Evolutionary conservation across 2,888 invertebrate species (phyloP).

Genomic region (Cotesia congregata): DNA sequence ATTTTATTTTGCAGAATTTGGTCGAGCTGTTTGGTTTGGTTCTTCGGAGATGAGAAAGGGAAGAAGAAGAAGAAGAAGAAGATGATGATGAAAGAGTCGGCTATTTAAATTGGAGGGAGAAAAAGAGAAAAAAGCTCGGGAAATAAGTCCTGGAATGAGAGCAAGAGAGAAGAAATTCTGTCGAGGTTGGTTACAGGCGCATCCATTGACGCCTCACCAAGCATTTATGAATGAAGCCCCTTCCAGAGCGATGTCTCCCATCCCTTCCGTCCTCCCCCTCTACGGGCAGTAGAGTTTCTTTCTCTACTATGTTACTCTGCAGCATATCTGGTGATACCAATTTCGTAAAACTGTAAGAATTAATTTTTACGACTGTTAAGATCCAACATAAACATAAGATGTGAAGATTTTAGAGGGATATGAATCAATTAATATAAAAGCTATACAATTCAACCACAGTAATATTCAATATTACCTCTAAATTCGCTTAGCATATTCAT

Average conservation of each 20-base stretch:
- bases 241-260: conserved; percentile 43
- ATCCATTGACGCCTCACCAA: conserved; percentile 67
- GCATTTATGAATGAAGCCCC: conserved; percentile 66
- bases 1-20: not conserved
- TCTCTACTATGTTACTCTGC: conserved; percentile 34
- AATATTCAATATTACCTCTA: no score
- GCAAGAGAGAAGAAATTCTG: conserved; percentile 35
- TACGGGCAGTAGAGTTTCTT: conserved; percentile 7
- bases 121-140: conserved; percentile 35
- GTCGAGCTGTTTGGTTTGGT: conserved; percentile 6
- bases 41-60: conserved; percentile 17
- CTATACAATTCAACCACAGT: no score
- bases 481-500: no score
- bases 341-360: not conserved
- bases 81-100: conserved; percentile 14
- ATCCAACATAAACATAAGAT: no score
- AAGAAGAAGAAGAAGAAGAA: not conserved
- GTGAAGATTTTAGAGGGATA: no score
- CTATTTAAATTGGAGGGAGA: conserved; percentile 18
- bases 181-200: conserved; percentile 55
- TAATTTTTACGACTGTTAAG: not conserved
- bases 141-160: conserved; percentile 11
- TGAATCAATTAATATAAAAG: no score
- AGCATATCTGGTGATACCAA: conserved; percentile 6
- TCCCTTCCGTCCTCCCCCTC: conserved; percentile 31